Conservation (phyloP, 2,888 invertebrate genomes). For the Cartodere bifasciata region DNA sequence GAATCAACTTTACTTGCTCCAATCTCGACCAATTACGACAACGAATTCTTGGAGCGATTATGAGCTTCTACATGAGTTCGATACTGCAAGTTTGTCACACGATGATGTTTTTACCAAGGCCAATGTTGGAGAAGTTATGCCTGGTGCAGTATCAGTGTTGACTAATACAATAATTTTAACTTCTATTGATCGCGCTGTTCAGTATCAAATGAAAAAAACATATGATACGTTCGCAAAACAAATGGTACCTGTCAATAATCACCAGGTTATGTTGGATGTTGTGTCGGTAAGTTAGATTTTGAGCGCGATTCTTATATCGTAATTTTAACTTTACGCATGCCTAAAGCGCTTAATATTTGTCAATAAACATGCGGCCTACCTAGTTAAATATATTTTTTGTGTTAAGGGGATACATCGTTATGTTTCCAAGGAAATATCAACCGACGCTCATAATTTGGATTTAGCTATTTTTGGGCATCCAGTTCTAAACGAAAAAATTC, state of each 20-base stretch:
- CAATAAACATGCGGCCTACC: too few species aligned
- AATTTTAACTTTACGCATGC: too few species aligned
- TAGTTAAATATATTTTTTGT: too few species aligned
- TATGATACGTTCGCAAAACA: conserved; percentile 16
- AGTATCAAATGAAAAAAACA: conserved; percentile 9
- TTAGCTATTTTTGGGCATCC: conserved; percentile 49
- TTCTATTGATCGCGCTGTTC: conserved; percentile 16
- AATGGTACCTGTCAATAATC: conserved; percentile 21
- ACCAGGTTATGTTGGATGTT: conserved; percentile 29
- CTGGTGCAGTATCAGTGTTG: conserved; percentile 37
- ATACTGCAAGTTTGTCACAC: conserved; percentile 50
- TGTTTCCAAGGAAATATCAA: too few species aligned
- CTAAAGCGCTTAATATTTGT: too few species aligned
- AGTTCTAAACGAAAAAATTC: conserved; percentile 42
- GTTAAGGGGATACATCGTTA: too few species aligned
- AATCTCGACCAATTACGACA: conserved; percentile 68
- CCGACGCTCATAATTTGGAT: too few species aligned
- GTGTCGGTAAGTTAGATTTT: too few species aligned
- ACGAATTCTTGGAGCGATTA: conserved; percentile 62
- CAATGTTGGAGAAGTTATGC: conserved; percentile 61
- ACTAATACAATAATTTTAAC: conserved; percentile 14
- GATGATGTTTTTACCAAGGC: conserved; percentile 56
- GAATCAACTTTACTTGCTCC: conserved; percentile 51
- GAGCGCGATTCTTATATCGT: too few species aligned
- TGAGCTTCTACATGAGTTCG: conserved; percentile 68